A percentile compares a stretch with the other conserved stretches of the same genome.
Conservation (phyloP, 2,888 invertebrate species). For the Chrysolina americana region DNA sequence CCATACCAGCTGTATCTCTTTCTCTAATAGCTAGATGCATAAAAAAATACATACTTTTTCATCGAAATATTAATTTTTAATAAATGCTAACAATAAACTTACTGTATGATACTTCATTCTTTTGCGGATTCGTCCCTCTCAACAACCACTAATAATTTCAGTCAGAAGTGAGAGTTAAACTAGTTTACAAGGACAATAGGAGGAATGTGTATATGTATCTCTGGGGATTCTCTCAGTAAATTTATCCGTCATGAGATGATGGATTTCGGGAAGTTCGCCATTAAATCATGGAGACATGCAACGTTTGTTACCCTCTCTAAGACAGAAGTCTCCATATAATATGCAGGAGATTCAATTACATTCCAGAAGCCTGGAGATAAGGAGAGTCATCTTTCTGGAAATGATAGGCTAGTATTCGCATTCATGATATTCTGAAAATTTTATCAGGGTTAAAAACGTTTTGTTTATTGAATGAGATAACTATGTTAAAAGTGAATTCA, state of each 20-base stretch:
- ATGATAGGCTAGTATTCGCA: neutral
- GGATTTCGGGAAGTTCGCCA: conserved; percentile 53
- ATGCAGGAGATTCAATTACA: conserved; percentile 52
- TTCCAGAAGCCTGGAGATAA: conserved; percentile 20
- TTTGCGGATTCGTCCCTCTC: neutral
- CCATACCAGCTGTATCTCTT: no score
- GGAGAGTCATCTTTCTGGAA: neutral
- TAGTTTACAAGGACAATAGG: conserved; percentile 36
- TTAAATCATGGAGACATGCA: conserved; percentile 54
- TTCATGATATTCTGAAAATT: neutral
- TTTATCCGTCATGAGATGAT: conserved; percentile 57
- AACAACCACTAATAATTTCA: neutral
- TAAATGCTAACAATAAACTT: no score
- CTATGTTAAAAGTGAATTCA: no score
- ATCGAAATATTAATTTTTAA: no score
- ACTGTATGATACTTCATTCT: neutral
- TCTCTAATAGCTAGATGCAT: no score
- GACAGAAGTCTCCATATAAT: conserved; percentile 49
- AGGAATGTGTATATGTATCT: conserved; percentile 59
- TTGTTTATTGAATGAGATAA: neutral
- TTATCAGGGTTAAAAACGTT: neutral
- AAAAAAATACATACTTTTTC: no score
- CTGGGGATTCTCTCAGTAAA: conserved; percentile 57
- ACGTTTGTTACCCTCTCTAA: conserved; percentile 48
- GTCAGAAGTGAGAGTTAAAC: conserved; percentile 21